Percentiles rank a stretch among this genome's conserved stretches.
phyloP scores from a whole-genome alignment of 2,113 vertebrate species.

The Clarias magur region DNA sequence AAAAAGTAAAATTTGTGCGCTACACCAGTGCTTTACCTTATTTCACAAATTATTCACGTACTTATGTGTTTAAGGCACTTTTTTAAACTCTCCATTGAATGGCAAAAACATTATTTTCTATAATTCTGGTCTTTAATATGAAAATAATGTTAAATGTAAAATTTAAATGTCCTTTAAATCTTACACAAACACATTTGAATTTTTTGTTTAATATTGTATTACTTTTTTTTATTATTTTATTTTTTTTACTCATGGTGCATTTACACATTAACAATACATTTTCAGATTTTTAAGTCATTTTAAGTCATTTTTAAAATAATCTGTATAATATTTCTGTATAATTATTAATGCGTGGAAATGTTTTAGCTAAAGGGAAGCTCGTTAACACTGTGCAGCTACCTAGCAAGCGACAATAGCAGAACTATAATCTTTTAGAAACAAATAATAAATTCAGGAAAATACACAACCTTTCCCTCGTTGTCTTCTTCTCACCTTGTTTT shows the following conservation, averaged over 20 bases:
- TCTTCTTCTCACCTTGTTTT: conserved; percentile 65
- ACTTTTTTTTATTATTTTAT: not conserved
- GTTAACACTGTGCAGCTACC: not conserved
- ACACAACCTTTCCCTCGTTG: not conserved
- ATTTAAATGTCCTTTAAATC: not conserved
- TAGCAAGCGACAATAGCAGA: not conserved
- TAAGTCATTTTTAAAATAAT: too few relatives aligned
- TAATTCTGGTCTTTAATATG: not conserved
- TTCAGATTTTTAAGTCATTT: not conserved
- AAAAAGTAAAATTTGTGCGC: not conserved
- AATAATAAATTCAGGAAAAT: not conserved
- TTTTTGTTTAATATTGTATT: not conserved
- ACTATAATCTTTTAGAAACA: not conserved
- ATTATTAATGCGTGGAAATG: not conserved
- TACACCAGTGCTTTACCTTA: not conserved
- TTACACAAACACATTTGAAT: not conserved
- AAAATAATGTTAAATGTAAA: not conserved
- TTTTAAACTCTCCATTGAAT: not conserved
- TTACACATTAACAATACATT: not conserved
- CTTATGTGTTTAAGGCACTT: too few relatives aligned
- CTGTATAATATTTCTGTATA: too few relatives aligned
- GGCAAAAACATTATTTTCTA: not conserved
- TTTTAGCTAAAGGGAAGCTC: not conserved
- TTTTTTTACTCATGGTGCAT: not conserved
- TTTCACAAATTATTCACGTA: not conserved